Base-by-base conservation (phyloP, 2,113 vertebrate genomes). In the Lophius piscatorius region DNA sequence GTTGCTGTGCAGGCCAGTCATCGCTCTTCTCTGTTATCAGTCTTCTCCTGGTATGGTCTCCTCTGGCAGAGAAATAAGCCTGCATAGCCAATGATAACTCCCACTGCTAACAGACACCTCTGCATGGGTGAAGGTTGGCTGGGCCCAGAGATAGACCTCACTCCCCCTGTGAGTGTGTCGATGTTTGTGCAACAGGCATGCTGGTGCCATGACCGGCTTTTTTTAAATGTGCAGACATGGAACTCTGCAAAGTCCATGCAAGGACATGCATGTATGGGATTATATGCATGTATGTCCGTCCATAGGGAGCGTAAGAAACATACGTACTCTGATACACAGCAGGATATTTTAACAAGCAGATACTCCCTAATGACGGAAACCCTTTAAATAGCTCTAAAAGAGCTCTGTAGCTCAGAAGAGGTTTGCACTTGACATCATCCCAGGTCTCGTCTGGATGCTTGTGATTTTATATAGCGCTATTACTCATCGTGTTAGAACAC, bases 51-150 rank as follows among this genome's bases (percentile, higher is more conserved):
- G 74, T 76, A 74, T 34, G 62, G 49, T 31, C 35, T 78, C 68
- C 59, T 59, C 76, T 78, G 79, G 81, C 74, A 67, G 74, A 76
- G 70, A 60, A 80, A 80, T 77, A 80, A 74, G 71, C 82, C 62
- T 76, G 60, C 74, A 28, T 83, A 69, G 77, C 79, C 85, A 88
- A 61, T 64, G 79, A 84, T 81, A 79, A 82, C 76, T 85, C 78
- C 73, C 44, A 48, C 71, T 49, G 74, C 59, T 67, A 87, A 68
- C 74, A 80, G 72, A 87, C 71, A 87, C 70, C 77, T 83, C 84
- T 69, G 72, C 71, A 61, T 76, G 71, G 62, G 71, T 82, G 71
- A 76, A 66, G 81, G 79, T 77, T 72, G 66, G 60, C 70, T 80
- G 77, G 63, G 51, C 29, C 50, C 59, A 8, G 46, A 57, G 72